Percentiles rank a stretch among this genome's conserved stretches.
Evolutionary conservation across 2,797 vertebrate species (phyloP).

Genomic region (Microcaecilia unicolor): DNA sequence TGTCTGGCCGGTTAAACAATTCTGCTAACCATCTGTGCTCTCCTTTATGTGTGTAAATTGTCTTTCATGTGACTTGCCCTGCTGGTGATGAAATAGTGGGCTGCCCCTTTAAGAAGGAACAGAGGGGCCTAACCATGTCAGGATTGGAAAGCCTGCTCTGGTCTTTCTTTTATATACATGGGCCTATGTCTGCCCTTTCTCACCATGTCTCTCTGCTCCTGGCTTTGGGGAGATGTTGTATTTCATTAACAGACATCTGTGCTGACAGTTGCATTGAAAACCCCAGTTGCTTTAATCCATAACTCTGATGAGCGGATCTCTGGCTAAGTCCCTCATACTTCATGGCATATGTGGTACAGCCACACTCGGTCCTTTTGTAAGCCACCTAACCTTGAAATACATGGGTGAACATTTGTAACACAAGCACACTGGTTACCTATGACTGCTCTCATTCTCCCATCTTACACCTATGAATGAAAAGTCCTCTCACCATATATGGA

Average conservation of each 20-base stretch:
- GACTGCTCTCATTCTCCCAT: too few species aligned
- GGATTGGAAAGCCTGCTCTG: conserved; percentile 21
- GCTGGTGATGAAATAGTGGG: not conserved
- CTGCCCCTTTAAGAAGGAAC: not conserved
- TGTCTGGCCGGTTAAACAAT: too few species aligned
- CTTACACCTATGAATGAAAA: too few species aligned
- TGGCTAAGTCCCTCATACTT: not conserved
- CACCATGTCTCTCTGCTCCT: not conserved
- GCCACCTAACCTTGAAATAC: too few species aligned
- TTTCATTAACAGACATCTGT: conserved; percentile 12
- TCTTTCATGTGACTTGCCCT: too few species aligned
- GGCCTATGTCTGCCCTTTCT: conserved; percentile 13
- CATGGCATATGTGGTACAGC: too few species aligned
- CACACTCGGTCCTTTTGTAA: too few species aligned
- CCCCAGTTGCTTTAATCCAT: rapidly evolving
- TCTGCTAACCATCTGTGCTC: too few species aligned
- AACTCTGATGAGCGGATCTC: not conserved
- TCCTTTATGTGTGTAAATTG: too few species aligned
- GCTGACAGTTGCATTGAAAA: not conserved
- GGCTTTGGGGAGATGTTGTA: conserved; percentile 10
- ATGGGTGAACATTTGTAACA: too few species aligned
- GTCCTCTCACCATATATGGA: too few species aligned
- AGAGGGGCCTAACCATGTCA: not conserved
- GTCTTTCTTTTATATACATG: conserved; percentile 20
- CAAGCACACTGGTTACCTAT: too few species aligned